A percentile compares a stretch with the other conserved stretches of the same genome.
Conservation (phyloP, 2,888 invertebrate genomes). For the Diplolepis rosae region DNA sequence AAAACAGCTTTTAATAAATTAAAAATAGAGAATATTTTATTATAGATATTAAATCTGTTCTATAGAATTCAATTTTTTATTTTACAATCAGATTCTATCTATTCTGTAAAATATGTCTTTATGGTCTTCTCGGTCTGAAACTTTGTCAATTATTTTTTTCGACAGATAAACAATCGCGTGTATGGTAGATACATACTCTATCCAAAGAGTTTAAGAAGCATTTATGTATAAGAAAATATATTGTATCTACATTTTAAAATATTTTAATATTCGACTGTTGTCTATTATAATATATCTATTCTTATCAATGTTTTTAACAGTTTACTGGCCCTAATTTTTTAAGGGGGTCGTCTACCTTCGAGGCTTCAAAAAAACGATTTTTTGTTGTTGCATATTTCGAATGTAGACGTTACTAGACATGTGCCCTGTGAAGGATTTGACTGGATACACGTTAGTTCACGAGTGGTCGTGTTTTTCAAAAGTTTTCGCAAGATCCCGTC, state of each 20-base stretch:
- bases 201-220: conserved; percentile 7
- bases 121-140: conserved; percentile 19
- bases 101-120: background rate
- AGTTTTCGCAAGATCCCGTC: no score
- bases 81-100: conserved; percentile 19
- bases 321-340: background rate
- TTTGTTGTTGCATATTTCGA: no score
- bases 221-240: conserved; percentile 15
- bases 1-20: background rate
- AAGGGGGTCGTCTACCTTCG: background rate
- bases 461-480: no score
- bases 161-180: background rate
- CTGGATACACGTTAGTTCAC: no score
- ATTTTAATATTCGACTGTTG: conserved; percentile 29
- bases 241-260: conserved; percentile 16
- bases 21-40: conserved; percentile 12
- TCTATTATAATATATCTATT: conserved; percentile 25
- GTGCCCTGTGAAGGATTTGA: no score
- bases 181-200: background rate
- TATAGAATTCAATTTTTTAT: conserved; percentile 9
- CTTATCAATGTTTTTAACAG: conserved; percentile 15
- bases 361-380: no score
- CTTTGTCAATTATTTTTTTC: conserved; percentile 29
- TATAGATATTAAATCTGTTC: conserved; percentile 22
- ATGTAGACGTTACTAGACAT: no score